A percentile compares a stretch with the other conserved stretches of the same genome.
These are phyloP conservation scores for Ciconia nigra DNA, from an alignment of 2,797 vertebrate genomes.

Conservation along the genomic window DNA sequence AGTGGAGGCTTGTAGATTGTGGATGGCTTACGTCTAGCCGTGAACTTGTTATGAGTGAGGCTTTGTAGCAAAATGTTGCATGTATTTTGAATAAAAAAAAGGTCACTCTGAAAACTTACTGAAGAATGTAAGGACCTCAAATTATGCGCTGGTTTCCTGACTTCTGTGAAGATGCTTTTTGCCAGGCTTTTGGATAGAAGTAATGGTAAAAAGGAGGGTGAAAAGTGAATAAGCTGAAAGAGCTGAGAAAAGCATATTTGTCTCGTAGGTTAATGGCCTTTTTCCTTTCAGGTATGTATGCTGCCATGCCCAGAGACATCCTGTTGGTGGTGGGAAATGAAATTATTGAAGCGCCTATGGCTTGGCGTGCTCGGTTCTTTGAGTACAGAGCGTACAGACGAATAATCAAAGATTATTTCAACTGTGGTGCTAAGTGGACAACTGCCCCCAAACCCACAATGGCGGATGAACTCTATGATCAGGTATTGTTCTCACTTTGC, in stretches of 20 bases:
- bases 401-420: slow-evolving; percentile 97
- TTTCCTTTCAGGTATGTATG: slow-evolving; percentile 87
- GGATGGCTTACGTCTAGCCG: not conserved
- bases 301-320: slow-evolving; percentile 98
- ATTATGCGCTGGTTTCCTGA: not conserved
- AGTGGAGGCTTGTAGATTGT: not conserved
- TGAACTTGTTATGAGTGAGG: not conserved
- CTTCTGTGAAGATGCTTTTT: not conserved
- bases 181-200: not conserved
- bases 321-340: slow-evolving; percentile 95
- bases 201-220: not conserved
- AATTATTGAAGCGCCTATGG: slow-evolving; percentile 99
- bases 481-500: slow-evolving; percentile 75
- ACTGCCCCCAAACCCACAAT: slow-evolving; percentile 97
- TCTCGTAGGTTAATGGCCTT: not conserved
- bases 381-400: slow-evolving; percentile 95
- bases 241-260: not conserved
- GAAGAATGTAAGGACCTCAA: not conserved
- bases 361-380: slow-evolving; percentile 97
- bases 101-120: not conserved
- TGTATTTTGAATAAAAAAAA: not conserved
- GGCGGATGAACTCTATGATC: slow-evolving; percentile 92
- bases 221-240: not conserved
- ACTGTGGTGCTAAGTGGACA: slow-evolving; percentile 94
- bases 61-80: not conserved